These are phyloP conservation scores for Leptinotarsa defecta DNA, from an alignment of 1,140 invertebrate genomes.

Conservation along the genomic window DNA sequence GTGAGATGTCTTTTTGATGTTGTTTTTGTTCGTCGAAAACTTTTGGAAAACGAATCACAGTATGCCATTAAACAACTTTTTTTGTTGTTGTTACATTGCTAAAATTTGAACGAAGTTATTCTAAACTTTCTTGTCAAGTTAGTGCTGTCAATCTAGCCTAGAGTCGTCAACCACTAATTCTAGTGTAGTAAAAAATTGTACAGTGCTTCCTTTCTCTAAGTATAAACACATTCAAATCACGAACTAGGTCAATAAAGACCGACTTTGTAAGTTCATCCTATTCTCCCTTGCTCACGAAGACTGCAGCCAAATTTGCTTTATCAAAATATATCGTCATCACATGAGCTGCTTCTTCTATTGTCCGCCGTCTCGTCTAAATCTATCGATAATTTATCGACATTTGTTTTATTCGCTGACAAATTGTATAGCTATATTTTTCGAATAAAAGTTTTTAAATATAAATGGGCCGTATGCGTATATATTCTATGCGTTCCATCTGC, in stretches of 20 bases:
- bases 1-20: too few species aligned
- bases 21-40: too few species aligned
- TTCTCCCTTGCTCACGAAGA: constrained; percentile 23
- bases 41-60: too few species aligned
- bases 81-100: too few species aligned
- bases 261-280: neutral
- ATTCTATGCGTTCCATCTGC: constrained; percentile 32
- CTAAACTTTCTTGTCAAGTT: too few species aligned
- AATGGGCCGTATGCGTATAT: constrained; percentile 41
- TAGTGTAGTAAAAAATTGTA: too few species aligned
- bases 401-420: constrained; percentile 43
- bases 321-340: constrained; percentile 45
- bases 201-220: too few species aligned
- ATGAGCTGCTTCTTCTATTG: constrained; percentile 36
- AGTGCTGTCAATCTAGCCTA: too few species aligned
- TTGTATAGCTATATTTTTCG: constrained; percentile 39
- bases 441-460: constrained; percentile 41
- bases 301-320: constrained; percentile 42
- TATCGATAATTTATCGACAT: constrained; percentile 47
- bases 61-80: too few species aligned
- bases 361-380: constrained; percentile 24
- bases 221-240: constrained; percentile 33
- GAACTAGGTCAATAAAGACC: constrained; percentile 38
- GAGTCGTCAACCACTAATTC: too few species aligned
- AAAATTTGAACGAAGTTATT: too few species aligned